Evolutionary conservation across 1,140 invertebrate genomes (phyloP).

Genomic region (Drosophila nasuta): DNA sequence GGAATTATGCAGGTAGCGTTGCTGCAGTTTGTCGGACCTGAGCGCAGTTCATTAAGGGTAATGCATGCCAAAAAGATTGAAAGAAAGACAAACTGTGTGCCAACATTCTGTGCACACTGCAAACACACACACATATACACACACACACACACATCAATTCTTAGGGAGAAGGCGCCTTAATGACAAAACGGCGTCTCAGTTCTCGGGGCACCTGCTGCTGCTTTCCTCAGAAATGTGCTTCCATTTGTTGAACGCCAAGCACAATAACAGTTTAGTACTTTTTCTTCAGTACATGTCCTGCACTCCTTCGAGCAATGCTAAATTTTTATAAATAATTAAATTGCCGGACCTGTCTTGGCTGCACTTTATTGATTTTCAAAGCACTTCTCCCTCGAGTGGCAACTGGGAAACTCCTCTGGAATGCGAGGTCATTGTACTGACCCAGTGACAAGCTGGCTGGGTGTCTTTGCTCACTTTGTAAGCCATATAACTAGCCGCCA

Average conservation of each 20-base stretch:
- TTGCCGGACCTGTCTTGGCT: slow-evolving; percentile 34
- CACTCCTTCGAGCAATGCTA: neutral
- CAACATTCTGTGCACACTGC: slow-evolving; percentile 5
- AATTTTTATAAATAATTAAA: slow-evolving; percentile 75
- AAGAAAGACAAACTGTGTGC: slow-evolving; percentile 67
- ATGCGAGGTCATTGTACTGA: slow-evolving; percentile 49
- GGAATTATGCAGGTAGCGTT: slow-evolving; percentile 63
- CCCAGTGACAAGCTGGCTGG: slow-evolving; percentile 29
- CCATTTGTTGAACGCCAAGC: slow-evolving; percentile 44
- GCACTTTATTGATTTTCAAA: slow-evolving; percentile 61
- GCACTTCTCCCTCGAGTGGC: neutral
- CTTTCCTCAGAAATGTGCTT: slow-evolving; percentile 59
- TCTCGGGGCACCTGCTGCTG: slow-evolving; percentile 66
- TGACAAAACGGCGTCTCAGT: slow-evolving; percentile 46
- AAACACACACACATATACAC: slow-evolving; percentile 17
- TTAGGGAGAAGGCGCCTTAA: slow-evolving; percentile 44
- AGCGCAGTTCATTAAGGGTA: slow-evolving; percentile 76
- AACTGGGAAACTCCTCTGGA: neutral
- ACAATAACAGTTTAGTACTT: slow-evolving; percentile 37
- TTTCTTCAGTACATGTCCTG: slow-evolving; percentile 2
- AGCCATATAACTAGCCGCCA: slow-evolving; percentile 36
- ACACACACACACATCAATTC: slow-evolving; percentile 31
- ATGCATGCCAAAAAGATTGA: slow-evolving; percentile 73
- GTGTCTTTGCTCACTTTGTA: slow-evolving; percentile 16
- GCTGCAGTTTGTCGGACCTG: slow-evolving; percentile 34